Evolutionary conservation across 2,888 invertebrate genomes (phyloP), one percentile per base, ranked within the genome.

Genomic region (Heliconius ismenius): DNA sequence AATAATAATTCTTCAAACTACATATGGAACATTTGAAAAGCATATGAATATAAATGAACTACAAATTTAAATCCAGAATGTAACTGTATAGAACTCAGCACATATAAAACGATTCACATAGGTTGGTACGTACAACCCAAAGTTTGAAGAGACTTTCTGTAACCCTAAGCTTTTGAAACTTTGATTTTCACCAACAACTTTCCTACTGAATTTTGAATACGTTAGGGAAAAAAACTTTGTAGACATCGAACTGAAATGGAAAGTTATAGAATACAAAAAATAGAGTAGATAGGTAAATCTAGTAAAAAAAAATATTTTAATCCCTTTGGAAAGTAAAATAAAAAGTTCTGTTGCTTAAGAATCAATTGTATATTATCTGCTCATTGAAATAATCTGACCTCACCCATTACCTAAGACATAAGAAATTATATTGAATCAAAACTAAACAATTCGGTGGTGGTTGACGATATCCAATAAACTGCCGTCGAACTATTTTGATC

Each of bases 391-490:
- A 54, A 54, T 54, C 21, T 21, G 21, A 21, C 9, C 21, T 21
- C 3, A 54, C 21, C 21, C 21, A 54, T 9, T 21, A 54, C 18
- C 54, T 21, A 54, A 32, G 32, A 58, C 58, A 58, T n/a, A 58
- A 58, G 18, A 49, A 49, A 3, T 21, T 24, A 90, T 89, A 89
- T 90, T 89, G 86, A 88, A 88, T 87, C 84, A 82, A 81, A 83
- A 81, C 83, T 84, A 86, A 83, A 83, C 82, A 85, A 84, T 84
- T 84, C 83, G 85, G 87, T 88, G 87, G 86, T 81, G 80, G 83
- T 79, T 81, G 83, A 88, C 87, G 86, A 86, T 85, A 81, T 84
- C 84, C 86, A 87, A 90, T 89, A 91, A 83, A 85, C 84, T 84
- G 81, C 83, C 80, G 81, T 82, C 81, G 75, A 82, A 82, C 82